phyloP scores from a whole-genome alignment of 2,113 vertebrate genomes.

The Campylomormyrus tamandua region DNA sequence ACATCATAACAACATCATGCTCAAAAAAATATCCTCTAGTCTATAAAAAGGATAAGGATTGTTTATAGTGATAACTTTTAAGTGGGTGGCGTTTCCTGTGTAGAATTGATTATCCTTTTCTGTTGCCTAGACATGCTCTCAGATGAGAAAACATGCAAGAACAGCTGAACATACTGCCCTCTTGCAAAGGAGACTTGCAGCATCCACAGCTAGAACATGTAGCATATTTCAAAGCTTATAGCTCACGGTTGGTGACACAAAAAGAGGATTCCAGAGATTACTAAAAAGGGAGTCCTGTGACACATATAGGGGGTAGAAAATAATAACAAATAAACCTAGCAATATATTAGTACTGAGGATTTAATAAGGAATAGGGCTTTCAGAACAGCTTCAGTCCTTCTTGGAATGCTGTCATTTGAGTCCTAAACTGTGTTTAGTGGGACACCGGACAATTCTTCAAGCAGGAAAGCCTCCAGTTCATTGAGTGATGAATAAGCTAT shows the following conservation, averaged over 20 bases:
- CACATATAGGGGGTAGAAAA: not conserved
- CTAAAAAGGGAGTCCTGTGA: not conserved
- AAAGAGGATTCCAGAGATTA: not conserved
- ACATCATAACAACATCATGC: not conserved
- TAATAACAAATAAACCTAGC: not conserved
- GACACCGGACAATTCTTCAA: not conserved
- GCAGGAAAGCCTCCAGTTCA: not conserved
- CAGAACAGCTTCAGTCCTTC: not conserved
- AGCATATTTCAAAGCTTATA: not conserved
- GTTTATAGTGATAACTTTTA: slow-evolving; percentile 3
- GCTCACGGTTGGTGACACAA: not conserved
- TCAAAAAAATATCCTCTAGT: not conserved
- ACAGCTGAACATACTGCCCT: not conserved
- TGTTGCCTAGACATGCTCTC: not conserved
- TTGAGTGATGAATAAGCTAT: not conserved
- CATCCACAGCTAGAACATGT: not conserved
- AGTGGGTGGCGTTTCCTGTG: slow-evolving; percentile 4
- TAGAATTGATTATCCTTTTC: slow-evolving; percentile 15
- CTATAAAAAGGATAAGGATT: slow-evolving; percentile 20
- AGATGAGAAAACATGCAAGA: not conserved
- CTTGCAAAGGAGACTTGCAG: not conserved
- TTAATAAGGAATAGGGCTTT: not conserved
- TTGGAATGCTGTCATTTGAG: not conserved
- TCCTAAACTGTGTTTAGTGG: not conserved
- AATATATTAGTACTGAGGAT: not conserved